A percentile compares a stretch with the other conserved stretches of the same genome.
phyloP scores from a whole-genome alignment of 2,888 invertebrate species.

The Diaperis boleti region DNA sequence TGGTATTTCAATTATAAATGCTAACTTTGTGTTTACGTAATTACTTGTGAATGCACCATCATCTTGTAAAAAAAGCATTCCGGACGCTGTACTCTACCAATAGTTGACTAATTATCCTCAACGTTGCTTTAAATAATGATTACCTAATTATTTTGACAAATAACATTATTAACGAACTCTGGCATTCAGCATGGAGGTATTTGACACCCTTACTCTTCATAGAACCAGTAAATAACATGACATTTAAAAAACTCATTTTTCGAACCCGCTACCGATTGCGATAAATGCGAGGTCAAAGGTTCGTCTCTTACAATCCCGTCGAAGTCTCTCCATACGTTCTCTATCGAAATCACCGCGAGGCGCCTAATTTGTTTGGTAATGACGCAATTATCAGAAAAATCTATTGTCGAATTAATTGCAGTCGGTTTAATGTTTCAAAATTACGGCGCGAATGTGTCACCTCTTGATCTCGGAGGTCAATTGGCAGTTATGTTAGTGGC shows the following conservation, averaged over 20 bases:
- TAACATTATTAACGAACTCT: background rate
- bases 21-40: background rate
- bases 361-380: background rate
- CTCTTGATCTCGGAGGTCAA: conserved; percentile 30
- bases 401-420: conserved; percentile 21
- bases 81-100: conserved; percentile 9
- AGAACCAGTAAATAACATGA: too few species aligned
- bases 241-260: background rate
- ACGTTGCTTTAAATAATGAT: background rate
- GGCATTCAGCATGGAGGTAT: too few species aligned
- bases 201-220: too few species aligned
- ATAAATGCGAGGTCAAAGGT: background rate
- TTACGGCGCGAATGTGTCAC: conserved; percentile 24
- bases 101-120: conserved; percentile 18
- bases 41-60: conserved; percentile 6
- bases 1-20: conserved; percentile 21
- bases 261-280: background rate
- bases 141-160: conserved; percentile 21
- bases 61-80: conserved; percentile 9
- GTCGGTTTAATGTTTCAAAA: conserved; percentile 24
- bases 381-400: conserved; percentile 4
- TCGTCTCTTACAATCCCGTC: background rate
- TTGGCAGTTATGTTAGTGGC: conserved; percentile 4
- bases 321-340: background rate
- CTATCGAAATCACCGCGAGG: background rate